Evolutionary conservation across 2,888 invertebrate species (phyloP).

Genomic region (Drosophila leonis): DNA sequence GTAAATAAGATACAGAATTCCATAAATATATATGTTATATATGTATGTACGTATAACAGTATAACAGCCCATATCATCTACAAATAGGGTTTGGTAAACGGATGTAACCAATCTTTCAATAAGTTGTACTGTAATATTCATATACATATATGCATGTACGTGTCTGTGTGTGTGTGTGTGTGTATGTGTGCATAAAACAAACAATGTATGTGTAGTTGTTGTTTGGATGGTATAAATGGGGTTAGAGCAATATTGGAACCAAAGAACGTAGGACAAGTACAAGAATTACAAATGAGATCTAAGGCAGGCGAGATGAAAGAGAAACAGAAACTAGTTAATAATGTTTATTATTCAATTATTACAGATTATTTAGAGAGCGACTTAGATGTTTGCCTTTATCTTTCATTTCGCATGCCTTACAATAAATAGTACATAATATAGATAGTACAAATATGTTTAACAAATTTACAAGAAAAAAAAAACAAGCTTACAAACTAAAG

Average conservation of each 20-base stretch:
- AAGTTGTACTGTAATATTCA: constrained; percentile 39
- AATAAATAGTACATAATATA: constrained; percentile 37
- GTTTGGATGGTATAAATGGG: constrained; percentile 36
- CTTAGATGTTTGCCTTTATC: background rate
- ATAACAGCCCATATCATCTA: background rate
- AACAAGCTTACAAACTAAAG: constrained; percentile 74
- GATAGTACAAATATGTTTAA: constrained; percentile 42
- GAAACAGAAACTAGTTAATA: constrained; percentile 17
- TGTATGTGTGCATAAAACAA: constrained; percentile 54
- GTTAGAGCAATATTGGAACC: constrained; percentile 67
- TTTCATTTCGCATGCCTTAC: constrained; percentile 29
- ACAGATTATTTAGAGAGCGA: background rate
- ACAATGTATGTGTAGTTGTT: constrained; percentile 49
- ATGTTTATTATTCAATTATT: background rate
- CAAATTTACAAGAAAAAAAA: constrained; percentile 51
- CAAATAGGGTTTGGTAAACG: background rate
- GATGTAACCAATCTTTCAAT: constrained; percentile 28
- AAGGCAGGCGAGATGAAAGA: constrained; percentile 32
- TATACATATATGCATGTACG: constrained; percentile 26
- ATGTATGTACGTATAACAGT: background rate
- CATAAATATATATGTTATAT: background rate
- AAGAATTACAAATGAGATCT: constrained; percentile 47
- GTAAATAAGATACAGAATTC: background rate
- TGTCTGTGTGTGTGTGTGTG: constrained; percentile 34
- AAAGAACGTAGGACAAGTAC: constrained; percentile 70